Base-by-base conservation (phyloP, 2,888 invertebrate genomes). In the Gari tellinella region DNA sequence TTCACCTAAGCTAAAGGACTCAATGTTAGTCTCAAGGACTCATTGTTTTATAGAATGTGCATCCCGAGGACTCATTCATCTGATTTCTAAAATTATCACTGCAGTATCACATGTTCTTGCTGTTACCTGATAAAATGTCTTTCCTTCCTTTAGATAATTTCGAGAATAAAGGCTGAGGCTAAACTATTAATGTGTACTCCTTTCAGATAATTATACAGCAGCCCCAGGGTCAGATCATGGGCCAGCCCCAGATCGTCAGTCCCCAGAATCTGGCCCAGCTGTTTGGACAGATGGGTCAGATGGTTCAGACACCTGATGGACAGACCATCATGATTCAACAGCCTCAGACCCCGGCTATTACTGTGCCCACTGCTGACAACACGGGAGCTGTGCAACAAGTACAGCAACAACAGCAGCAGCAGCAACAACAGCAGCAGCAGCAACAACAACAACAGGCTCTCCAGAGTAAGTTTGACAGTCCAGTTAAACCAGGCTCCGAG, bases 251-350 rank as follows among this genome's bases (percentile, higher is more conserved):
- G 73, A 65, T 78, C 5, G 26, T 78, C 4, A 70, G 38, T 49
- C 64, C 73, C 10, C 78, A 76, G 60, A 65, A 57, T 49, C 43
- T 78, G 31, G 31, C 49, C 25, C 72, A 63, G 51, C 57, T 72
- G 38, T 49, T 74, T 25, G 68, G 74, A n/a, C 84, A 83, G 66
- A 52, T 85, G 19, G 83, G 87, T 25, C 97, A 97, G 91, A 93
- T 98, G 46, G 95, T 98, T 40, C 98, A 97, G 91, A 96, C 97
- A 0, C 94, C 97, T 0, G 97, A 97, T 92, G 98, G 98, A 0
- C 98, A 98, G 92, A 97, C 97, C 0, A 96, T 96, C 85, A 94
- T 97, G 63, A 97, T 97, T 91, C 97, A 98, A 90, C 96, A 97
- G 0, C 73, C 87, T 4, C 82, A 75, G 46, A 40, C 56, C 26